These are phyloP conservation scores for Pseudeuparius sepicola DNA, from an alignment of 2,888 invertebrate genomes.

Conservation along the genomic window DNA sequence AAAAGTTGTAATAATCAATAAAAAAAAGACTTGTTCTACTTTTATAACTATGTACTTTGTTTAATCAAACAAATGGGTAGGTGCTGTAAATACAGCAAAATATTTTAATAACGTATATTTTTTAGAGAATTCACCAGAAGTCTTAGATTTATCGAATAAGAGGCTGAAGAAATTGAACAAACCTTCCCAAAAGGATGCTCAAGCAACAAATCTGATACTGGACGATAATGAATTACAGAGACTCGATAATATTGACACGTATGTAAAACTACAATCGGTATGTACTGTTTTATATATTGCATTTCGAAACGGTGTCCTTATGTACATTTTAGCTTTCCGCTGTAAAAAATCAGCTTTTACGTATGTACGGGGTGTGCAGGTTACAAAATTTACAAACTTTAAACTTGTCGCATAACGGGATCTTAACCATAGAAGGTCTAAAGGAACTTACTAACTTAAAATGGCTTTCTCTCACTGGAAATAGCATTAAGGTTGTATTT, in stretches of 20 bases:
- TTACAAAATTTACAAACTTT: slow-evolving; percentile 70
- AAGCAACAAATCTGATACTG: slow-evolving; percentile 59
- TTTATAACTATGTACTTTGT: too few relatives aligned
- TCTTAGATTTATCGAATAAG: slow-evolving; percentile 66
- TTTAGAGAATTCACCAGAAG: too few relatives aligned
- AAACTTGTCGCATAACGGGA: slow-evolving; percentile 79
- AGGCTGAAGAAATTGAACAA: slow-evolving; percentile 72
- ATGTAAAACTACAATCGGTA: slow-evolving; percentile 68
- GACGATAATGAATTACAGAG: slow-evolving; percentile 83
- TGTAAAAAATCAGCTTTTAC: slow-evolving; percentile 72
- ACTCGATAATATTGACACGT: slow-evolving; percentile 79
- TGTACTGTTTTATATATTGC: too few relatives aligned
- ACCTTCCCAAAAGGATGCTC: slow-evolving; percentile 58
- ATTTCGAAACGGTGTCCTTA: too few relatives aligned
- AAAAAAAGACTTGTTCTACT: too few relatives aligned
- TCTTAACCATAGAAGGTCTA: slow-evolving; percentile 81
- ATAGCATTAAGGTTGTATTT: slow-evolving; percentile 67
- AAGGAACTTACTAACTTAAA: slow-evolving; percentile 73
- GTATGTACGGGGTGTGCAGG: slow-evolving; percentile 80
- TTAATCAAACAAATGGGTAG: too few relatives aligned
- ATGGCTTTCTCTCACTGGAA: slow-evolving; percentile 75
- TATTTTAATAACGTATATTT: too few relatives aligned
- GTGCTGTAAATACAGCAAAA: too few relatives aligned
- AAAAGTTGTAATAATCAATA: too few relatives aligned
- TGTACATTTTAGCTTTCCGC: slow-evolving; percentile 73